phyloP scores from a whole-genome alignment of 2,888 invertebrate species.

The Drosophila rellima region DNA sequence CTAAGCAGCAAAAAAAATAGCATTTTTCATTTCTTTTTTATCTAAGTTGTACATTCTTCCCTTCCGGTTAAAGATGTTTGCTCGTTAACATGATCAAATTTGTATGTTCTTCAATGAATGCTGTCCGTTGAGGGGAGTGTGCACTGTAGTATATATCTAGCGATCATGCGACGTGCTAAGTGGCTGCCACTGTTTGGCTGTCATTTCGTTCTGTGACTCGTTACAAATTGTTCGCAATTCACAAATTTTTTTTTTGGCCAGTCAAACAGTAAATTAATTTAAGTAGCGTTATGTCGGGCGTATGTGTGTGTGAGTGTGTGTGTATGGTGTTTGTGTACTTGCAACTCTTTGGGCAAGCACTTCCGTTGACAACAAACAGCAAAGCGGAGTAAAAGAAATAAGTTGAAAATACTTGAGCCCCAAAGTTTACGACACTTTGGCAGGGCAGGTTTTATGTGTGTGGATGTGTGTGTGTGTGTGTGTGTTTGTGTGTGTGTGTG shows the following conservation, averaged over 20 bases:
- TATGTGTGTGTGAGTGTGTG: slow-evolving; percentile 8
- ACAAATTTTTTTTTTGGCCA: slow-evolving; percentile 24
- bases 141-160: slow-evolving; percentile 20
- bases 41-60: not conserved
- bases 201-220: slow-evolving; percentile 6
- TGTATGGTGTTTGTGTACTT: slow-evolving; percentile 41
- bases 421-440: slow-evolving; percentile 59
- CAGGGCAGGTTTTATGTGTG: slow-evolving; percentile 38
- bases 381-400: slow-evolving; percentile 13
- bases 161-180: slow-evolving; percentile 35
- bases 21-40: not conserved
- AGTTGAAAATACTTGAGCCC: slow-evolving; percentile 15
- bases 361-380: slow-evolving; percentile 60
- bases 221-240: slow-evolving; percentile 34
- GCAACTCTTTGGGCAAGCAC: slow-evolving; percentile 64
- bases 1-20: not conserved
- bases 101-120: not conserved
- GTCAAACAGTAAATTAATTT: slow-evolving; percentile 60
- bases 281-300: slow-evolving; percentile 56
- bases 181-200: slow-evolving; percentile 17
- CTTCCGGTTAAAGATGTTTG: too few relatives aligned
- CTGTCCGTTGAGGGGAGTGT: not conserved
- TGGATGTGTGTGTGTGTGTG: slow-evolving; percentile 21
- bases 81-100: too few relatives aligned
- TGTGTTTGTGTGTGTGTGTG: slow-evolving; percentile 26